These are phyloP conservation scores for Mastomys natalensis DNA, from an alignment of 2,113 vertebrate genomes.

Conservation along the genomic window DNA sequence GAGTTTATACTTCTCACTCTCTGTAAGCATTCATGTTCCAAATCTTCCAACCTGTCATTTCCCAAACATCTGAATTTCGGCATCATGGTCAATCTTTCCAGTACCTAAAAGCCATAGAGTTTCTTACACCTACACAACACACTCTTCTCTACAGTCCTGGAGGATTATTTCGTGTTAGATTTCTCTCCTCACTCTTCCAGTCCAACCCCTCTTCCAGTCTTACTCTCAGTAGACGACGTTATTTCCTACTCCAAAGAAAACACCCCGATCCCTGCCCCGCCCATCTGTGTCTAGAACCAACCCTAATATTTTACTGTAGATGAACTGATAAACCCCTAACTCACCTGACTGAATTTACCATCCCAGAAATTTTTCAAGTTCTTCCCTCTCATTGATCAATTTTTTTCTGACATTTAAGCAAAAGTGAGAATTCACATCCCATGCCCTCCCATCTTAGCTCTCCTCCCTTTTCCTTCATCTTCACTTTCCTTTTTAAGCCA, in stretches of 20 bases:
- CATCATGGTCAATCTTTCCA: not conserved
- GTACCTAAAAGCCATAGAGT: not conserved
- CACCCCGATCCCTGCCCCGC: not conserved
- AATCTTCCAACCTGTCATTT: not conserved
- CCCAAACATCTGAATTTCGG: not conserved
- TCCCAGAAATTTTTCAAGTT: constrained; percentile 18
- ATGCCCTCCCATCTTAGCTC: not conserved
- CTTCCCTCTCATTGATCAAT: not conserved
- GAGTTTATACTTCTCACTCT: not conserved
- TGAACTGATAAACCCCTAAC: not conserved
- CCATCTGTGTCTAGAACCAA: not conserved
- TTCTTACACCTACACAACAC: not conserved
- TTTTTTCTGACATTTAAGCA: not conserved
- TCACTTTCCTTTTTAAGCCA: not conserved
- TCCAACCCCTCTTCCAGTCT: not conserved
- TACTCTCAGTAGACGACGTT: not conserved
- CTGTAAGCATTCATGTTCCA: not conserved
- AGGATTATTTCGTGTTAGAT: not conserved
- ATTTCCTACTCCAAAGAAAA: constrained; percentile 44
- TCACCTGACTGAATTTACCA: not conserved
- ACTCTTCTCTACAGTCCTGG: not conserved
- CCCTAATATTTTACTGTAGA: not conserved
- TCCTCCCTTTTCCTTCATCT: not conserved
- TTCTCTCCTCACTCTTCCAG: not conserved
- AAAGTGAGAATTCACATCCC: not conserved